A percentile compares a stretch with the other conserved stretches of the same genome.
Conservation (phyloP, 2,113 vertebrate species). For the Psammodynastes pulverulentus region DNA sequence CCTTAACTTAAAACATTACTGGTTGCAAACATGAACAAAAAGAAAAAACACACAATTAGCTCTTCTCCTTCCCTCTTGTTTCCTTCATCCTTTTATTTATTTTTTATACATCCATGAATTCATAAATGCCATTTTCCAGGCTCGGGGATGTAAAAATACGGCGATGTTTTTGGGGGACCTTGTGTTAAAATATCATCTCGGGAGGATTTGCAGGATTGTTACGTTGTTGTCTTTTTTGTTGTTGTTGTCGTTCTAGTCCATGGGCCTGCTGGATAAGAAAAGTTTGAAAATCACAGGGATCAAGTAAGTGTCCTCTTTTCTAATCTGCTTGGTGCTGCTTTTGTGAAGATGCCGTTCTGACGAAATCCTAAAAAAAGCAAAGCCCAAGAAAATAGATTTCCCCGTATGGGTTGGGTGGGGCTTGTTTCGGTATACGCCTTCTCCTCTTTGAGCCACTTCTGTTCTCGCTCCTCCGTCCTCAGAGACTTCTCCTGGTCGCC, state of each 20-base stretch:
- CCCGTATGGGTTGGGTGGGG: not conserved
- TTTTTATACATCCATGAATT: not conserved
- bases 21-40: not conserved
- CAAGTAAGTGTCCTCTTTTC: conserved; percentile 76
- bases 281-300: conserved; percentile 96
- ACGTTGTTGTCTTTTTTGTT: not conserved
- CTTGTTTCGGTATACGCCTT: not conserved
- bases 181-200: not conserved
- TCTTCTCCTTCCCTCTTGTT: not conserved
- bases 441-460: not conserved
- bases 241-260: conserved; percentile 74
- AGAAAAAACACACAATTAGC: not conserved
- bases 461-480: conserved; percentile 27
- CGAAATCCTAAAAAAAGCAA: not conserved
- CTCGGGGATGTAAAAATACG: not conserved
- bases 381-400: too few relatives aligned
- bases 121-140: not conserved
- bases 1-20: not conserved
- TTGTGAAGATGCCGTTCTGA: not conserved
- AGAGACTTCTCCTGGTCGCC: conserved; percentile 99
- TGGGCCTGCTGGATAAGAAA: conserved; percentile 98
- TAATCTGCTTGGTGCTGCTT: not conserved
- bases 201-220: conserved; percentile 1
- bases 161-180: not conserved
- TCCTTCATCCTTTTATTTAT: not conserved